phyloP scores from a whole-genome alignment of 2,113 vertebrate species.

The Perca fluviatilis region DNA sequence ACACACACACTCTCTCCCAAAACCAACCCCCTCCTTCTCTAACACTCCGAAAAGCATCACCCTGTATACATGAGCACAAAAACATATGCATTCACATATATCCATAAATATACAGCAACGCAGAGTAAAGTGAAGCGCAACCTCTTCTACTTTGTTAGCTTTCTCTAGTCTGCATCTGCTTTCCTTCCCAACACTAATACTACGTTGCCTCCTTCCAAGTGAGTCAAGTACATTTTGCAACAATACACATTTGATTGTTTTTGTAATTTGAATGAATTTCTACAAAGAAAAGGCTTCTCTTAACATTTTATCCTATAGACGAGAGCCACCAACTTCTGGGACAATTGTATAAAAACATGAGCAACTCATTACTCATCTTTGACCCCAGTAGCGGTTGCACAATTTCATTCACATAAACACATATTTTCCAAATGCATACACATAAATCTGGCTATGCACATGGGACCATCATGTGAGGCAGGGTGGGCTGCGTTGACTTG shows the following conservation, averaged over 20 bases:
- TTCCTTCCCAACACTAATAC: neutral
- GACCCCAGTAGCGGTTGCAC: conserved; percentile 29
- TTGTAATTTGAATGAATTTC: neutral
- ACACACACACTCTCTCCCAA: conserved; percentile 40
- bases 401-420: conserved; percentile 50
- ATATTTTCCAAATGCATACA: conserved; percentile 49
- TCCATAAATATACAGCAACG: conserved; percentile 6
- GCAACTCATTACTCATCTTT: conserved; percentile 51
- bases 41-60: conserved; percentile 48
- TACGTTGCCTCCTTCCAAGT: neutral
- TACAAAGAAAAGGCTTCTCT: neutral
- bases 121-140: conserved; percentile 17
- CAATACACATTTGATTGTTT: neutral
- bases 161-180: neutral
- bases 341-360: conserved; percentile 35
- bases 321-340: conserved; percentile 26
- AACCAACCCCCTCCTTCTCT: conserved; percentile 40
- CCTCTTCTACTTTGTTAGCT: conserved; percentile 2
- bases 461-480: conserved; percentile 66
- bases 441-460: conserved; percentile 60
- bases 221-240: conserved; percentile 2
- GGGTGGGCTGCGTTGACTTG: conserved; percentile 58
- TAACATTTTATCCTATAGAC: neutral
- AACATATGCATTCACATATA: conserved; percentile 34
- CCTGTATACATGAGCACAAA: conserved; percentile 36